phyloP scores from a whole-genome alignment of 2,797 vertebrate species.

The Macrochelys suwanniensis region DNA sequence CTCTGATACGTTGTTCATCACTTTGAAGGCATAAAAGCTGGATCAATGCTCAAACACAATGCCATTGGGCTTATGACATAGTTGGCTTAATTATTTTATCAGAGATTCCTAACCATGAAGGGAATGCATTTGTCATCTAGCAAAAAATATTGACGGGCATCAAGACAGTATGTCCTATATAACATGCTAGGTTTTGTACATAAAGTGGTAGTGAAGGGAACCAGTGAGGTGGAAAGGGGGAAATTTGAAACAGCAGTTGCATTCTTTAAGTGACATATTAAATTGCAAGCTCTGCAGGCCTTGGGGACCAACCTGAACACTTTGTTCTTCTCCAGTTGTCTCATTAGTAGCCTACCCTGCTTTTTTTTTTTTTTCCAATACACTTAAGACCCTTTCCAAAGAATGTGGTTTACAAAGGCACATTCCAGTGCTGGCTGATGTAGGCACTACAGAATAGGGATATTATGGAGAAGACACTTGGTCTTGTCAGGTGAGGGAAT shows the following conservation, averaged over 20 bases:
- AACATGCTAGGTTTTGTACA: background rate
- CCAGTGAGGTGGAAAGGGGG: background rate
- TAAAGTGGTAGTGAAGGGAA: background rate
- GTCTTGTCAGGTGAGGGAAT: background rate
- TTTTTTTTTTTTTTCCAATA: constrained; percentile 88
- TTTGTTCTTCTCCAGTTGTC: constrained; percentile 84
- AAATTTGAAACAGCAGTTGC: background rate
- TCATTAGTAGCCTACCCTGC: constrained; percentile 84
- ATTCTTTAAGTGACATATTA: background rate
- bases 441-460: background rate
- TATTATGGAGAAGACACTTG: background rate
- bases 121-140: background rate
- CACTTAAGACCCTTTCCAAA: constrained; percentile 88
- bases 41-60: background rate
- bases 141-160: background rate
- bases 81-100: background rate
- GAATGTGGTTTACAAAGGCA: constrained; percentile 90
- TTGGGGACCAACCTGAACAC: constrained; percentile 78
- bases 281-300: background rate
- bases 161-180: background rate
- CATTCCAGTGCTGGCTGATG: constrained; percentile 74
- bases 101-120: background rate
- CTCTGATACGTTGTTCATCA: background rate
- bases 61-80: background rate
- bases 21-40: background rate